Conservation (phyloP, 2,797 vertebrate genomes). For the Heliangelus exortis region DNA sequence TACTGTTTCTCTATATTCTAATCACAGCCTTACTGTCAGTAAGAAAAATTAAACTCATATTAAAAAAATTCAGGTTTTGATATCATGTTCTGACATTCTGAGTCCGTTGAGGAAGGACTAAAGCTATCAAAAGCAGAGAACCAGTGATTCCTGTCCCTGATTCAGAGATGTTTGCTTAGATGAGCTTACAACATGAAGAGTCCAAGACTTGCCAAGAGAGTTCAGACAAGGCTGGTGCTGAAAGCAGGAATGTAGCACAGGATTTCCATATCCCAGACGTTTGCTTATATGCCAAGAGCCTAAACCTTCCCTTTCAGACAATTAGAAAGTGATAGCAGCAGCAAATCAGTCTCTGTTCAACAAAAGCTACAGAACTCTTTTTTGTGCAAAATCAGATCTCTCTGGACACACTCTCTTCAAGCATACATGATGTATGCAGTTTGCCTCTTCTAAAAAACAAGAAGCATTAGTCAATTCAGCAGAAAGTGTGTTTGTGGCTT, state of each 20-base stretch:
- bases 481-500: slow-evolving; percentile 20
- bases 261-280: not conserved
- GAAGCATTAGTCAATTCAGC: slow-evolving; percentile 30
- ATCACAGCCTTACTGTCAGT: not conserved
- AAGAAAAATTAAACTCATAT: not conserved
- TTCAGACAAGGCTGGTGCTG: not conserved
- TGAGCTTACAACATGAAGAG: not conserved
- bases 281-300: not conserved
- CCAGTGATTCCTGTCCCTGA: not conserved
- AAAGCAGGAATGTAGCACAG: not conserved
- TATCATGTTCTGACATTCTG: not conserved
- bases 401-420: not conserved
- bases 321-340: not conserved
- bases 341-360: not conserved
- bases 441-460: slow-evolving; percentile 24
- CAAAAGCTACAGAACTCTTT: slow-evolving; percentile 6
- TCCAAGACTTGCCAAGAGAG: not conserved
- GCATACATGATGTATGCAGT: not conserved
- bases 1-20: not conserved
- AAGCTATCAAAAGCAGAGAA: not conserved
- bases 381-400: not conserved
- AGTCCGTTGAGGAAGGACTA: not conserved
- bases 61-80: not conserved
- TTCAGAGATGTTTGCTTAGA: not conserved
- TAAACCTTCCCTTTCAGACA: slow-evolving; percentile 10